These are phyloP conservation scores for Ianthella basta DNA, from an alignment of 37 sponge, comb jelly and placozoan species.

Conservation along the genomic window DNA sequence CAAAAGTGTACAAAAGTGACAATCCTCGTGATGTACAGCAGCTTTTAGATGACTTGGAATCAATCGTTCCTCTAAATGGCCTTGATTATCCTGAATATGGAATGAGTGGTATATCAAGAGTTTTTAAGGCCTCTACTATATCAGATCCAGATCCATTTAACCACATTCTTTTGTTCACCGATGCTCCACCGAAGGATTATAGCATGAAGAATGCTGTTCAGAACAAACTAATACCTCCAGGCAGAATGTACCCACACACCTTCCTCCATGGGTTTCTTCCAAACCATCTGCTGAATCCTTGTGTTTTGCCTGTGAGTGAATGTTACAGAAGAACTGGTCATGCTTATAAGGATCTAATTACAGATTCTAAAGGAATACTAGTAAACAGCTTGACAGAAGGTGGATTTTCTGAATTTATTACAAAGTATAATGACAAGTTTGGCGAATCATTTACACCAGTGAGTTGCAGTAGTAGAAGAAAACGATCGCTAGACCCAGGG, in stretches of 20 bases:
- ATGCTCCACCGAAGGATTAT: slow-evolving; percentile 23
- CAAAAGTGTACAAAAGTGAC: not conserved
- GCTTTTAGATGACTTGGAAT: not conserved
- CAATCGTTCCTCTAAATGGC: not conserved
- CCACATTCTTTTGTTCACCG: slow-evolving; percentile 5
- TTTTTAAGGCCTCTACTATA: not conserved
- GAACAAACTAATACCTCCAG: too few species aligned
- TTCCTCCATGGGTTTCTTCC: not conserved
- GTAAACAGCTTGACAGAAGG: not conserved
- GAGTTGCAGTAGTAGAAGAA: not conserved
- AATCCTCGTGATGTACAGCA: not conserved
- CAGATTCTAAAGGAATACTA: not conserved
- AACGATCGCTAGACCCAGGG: not conserved
- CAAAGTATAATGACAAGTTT: not conserved
- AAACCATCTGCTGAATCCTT: not conserved
- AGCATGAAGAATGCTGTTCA: not conserved
- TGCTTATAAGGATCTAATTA: not conserved
- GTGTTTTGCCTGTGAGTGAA: not conserved
- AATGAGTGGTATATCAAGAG: not conserved
- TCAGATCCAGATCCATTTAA: not conserved
- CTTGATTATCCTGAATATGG: slow-evolving; percentile 22
- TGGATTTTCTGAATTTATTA: not conserved
- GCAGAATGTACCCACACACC: not conserved
- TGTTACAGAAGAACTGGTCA: not conserved
- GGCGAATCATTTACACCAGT: not conserved